A percentile compares a stretch with the other conserved stretches of the same genome.
Conservation (phyloP, 2,797 vertebrate genomes). For the Merluccius polli region DNA sequence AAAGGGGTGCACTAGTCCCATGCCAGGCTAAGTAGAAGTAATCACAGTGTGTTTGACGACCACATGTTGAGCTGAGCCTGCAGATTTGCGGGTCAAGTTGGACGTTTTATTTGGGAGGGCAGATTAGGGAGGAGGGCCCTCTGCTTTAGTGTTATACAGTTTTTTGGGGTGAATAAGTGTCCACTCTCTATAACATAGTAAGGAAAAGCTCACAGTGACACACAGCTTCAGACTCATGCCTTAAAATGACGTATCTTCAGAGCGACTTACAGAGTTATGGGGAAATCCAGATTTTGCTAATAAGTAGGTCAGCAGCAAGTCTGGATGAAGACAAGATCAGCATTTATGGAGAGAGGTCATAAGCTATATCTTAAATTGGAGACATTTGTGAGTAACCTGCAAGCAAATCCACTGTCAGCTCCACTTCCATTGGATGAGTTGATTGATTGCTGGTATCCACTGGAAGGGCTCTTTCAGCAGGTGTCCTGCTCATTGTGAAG, state of each 20-base stretch:
- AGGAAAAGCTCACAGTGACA: conserved; percentile 25
- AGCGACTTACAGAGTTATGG: conserved; percentile 41
- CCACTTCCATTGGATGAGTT: not conserved
- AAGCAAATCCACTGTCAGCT: not conserved
- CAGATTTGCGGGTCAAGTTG: conserved; percentile 20
- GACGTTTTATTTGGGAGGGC: not conserved
- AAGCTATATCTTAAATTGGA: not conserved
- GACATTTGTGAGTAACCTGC: not conserved
- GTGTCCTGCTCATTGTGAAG: conserved; percentile 34
- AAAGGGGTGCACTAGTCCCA: not conserved
- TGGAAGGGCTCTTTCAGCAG: conserved; percentile 36
- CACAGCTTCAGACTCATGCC: conserved; percentile 52
- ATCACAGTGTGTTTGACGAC: conserved; percentile 26
- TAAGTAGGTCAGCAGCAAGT: conserved; percentile 61
- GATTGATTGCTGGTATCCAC: conserved; percentile 28
- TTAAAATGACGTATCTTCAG: conserved; percentile 34
- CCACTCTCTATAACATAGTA: conserved; percentile 23
- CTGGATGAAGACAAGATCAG: conserved; percentile 22
- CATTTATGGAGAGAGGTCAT: conserved; percentile 19
- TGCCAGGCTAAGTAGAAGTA: conserved; percentile 5
- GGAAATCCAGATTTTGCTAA: conserved; percentile 44
- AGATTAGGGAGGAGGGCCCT: not conserved
- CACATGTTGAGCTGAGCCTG: conserved; percentile 34
- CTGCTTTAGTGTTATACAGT: conserved; percentile 5
- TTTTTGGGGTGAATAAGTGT: conserved; percentile 1